Evolutionary conservation across 2,113 vertebrate species (phyloP).

Genomic region (Sander lucioperca): DNA sequence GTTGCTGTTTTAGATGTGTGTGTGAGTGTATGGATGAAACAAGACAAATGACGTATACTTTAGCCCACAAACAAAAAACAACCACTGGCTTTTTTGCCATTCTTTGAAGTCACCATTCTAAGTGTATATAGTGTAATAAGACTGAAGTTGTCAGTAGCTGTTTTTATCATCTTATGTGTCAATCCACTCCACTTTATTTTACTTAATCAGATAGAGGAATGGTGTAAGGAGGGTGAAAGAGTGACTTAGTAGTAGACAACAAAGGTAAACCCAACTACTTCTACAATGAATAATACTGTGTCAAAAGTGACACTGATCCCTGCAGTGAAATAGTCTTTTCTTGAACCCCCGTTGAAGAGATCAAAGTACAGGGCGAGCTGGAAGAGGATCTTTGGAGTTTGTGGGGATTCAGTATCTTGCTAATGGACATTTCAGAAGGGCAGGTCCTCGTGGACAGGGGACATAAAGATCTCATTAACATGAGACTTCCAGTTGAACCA

Average conservation of each 20-base stretch:
- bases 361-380: conserved; percentile 25
- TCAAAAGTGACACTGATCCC: conserved; percentile 37
- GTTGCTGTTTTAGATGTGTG: conserved; percentile 20
- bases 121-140: no score
- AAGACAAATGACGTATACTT: conserved; percentile 8
- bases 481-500: conserved; percentile 18
- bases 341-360: conserved; percentile 19
- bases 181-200: conserved; percentile 9
- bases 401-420: conserved; percentile 23
- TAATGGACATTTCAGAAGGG: conserved; percentile 33
- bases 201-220: conserved; percentile 33
- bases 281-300: conserved; percentile 24
- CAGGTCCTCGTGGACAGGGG: not conserved
- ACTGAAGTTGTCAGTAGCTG: not conserved
- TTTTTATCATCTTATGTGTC: not conserved
- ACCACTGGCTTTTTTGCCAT: not conserved
- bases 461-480: conserved; percentile 21
- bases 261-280: conserved; percentile 9
- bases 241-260: conserved; percentile 29
- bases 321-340: conserved; percentile 25
- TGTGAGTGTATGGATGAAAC: conserved; percentile 19
- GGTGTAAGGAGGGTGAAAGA: conserved; percentile 13
- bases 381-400: conserved; percentile 26
- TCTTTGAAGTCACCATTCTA: conserved; percentile 11
- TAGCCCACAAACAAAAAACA: not conserved